Evolutionary conservation across 2,113 vertebrate species (phyloP), one percentile per base, ranked within the genome.

Genomic region (Platanista minor): DNA sequence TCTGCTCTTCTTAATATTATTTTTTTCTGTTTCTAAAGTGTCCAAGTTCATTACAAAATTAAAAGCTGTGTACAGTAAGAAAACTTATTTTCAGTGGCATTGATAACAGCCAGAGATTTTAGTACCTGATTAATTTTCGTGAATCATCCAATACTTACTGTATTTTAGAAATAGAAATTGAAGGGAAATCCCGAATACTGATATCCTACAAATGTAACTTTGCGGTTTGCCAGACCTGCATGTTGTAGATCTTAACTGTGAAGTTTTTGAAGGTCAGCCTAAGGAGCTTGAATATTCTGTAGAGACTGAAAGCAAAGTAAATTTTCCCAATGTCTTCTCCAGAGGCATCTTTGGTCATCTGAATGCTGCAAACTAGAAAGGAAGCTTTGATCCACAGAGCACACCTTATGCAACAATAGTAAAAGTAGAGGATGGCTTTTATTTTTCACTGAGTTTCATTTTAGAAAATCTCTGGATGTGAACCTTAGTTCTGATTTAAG

Each of bases 131-230:
- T 92, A 87, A 81, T 96, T 96, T 90, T 90, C 46, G 61, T 71
- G 87, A 95, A 81, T 96, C 87, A 75, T 66, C 84, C 39, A 85
- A 54, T 67, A 64, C 81, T 92, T 90, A 85, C 82, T 88, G 17
- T 93, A 83, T 77, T 88, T 94, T 92, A 64, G 59, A 92, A 92
- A 85, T 33, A 54, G 75, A 81, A 89, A 52, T 89, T 21, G 72
- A 96, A 88, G 85, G 80, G 66, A 82, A 96, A 97, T 88, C 36
- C 78, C 87, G 91, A 94, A 94, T 96, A 95, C 31, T 59, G 33
- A 86, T 91, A 75, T 64, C 71, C 41, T 74, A 77, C 77, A 95
- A 77, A 91, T 95, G 57, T 90, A 94, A 66, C 29, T 12, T 71
- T 74, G 36, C 72, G 77, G 74, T 83, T 87, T 97, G 82, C 82